These are phyloP conservation scores for Holcopasites calliopsidis DNA, from an alignment of 1,140 invertebrate species.

Conservation along the genomic window DNA sequence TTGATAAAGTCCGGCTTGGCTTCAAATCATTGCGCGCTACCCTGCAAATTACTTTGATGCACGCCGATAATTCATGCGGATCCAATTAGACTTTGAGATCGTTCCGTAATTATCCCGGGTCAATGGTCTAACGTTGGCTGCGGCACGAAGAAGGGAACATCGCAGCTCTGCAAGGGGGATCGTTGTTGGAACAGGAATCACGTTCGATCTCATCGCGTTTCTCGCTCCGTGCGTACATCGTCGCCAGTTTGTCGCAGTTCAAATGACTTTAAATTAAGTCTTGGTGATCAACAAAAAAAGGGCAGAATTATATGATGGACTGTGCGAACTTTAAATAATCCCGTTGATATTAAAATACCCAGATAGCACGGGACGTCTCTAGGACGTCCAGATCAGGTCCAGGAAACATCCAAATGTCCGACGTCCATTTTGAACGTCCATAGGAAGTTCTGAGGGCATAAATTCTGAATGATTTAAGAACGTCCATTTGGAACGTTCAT, in stretches of 20 bases:
- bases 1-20: slow-evolving; percentile 18
- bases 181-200: slow-evolving; percentile 21
- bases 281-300: no score
- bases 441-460: no score
- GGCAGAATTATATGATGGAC: no score
- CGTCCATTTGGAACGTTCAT: no score
- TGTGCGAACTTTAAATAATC: no score
- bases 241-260: no score
- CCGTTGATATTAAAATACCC: no score
- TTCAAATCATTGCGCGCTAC: slow-evolving; percentile 5
- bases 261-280: background rate
- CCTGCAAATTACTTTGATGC: slow-evolving; percentile 46
- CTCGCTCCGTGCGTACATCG: background rate
- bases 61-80: slow-evolving; percentile 64
- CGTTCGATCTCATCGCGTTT: slow-evolving; percentile 31
- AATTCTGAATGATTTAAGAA: no score
- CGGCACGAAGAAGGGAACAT: slow-evolving; percentile 45
- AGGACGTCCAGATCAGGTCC: no score
- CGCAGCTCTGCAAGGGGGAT: slow-evolving; percentile 2
- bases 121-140: slow-evolving; percentile 55
- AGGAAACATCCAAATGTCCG: no score
- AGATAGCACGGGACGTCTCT: no score
- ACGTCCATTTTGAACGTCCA: no score
- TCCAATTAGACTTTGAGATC: slow-evolving; percentile 73
- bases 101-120: slow-evolving; percentile 69